Percentiles rank a stretch among this genome's conserved stretches.
phyloP scores from a whole-genome alignment of 1,140 invertebrate species.

The Homarus americanus region DNA sequence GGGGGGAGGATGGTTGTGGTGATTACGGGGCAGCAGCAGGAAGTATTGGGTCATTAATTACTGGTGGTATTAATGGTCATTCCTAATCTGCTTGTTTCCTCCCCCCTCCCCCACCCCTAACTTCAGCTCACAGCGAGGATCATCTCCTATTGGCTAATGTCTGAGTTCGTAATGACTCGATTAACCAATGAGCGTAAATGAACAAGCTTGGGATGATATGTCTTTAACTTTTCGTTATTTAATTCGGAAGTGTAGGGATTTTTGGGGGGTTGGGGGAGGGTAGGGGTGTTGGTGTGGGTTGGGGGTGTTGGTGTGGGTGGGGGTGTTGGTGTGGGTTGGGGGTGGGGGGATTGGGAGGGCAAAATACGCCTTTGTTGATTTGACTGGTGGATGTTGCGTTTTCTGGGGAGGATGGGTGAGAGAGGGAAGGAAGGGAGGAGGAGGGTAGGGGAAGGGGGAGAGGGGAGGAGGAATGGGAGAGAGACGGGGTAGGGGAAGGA shows the following conservation, averaged over 20 bases:
- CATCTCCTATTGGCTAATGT: neutral
- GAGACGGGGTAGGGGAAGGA: no score
- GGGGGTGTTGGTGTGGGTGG: no score
- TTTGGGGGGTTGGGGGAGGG: neutral
- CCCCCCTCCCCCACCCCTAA: neutral
- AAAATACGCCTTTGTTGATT: no score
- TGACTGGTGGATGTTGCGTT: neutral
- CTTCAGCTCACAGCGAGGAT: neutral
- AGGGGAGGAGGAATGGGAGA: neutral
- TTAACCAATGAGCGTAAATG: neutral
- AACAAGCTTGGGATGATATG: neutral
- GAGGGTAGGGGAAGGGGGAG: neutral
- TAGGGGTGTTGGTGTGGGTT: no score
- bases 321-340: no score
- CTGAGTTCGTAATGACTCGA: neutral
- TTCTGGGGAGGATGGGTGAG: neutral
- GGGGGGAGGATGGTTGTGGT: no score
- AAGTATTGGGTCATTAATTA: no score
- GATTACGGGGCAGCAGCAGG: no score
- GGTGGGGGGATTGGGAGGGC: no score
- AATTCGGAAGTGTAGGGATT: no score
- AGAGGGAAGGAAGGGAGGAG: neutral
- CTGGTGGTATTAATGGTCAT: no score
- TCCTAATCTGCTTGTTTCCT: neutral
- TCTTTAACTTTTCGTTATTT: neutral